Percentiles rank a stretch among this genome's conserved stretches.
phyloP scores from a whole-genome alignment of 2,888 invertebrate genomes.

The Bhutanitis thaidina region DNA sequence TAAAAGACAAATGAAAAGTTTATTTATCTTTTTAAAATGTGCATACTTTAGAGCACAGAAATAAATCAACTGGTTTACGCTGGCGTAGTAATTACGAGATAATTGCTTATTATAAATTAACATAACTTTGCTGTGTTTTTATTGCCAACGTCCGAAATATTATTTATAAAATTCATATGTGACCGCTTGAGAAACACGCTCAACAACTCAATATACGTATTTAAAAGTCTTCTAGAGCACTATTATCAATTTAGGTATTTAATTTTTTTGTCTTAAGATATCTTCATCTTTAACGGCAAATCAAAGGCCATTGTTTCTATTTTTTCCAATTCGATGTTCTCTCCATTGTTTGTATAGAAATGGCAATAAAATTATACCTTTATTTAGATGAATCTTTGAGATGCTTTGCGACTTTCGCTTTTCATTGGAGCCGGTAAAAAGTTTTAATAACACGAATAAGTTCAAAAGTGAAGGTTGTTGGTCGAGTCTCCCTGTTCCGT shows the following conservation, averaged over 20 bases:
- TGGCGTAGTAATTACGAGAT: neutral
- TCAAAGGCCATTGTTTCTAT: constrained; percentile 6
- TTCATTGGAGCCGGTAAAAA: neutral
- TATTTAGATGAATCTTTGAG: neutral
- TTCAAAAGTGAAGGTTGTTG: neutral
- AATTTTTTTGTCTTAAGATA: neutral
- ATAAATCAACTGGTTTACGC: neutral
- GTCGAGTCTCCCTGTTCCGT: neutral
- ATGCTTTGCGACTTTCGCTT: constrained; percentile 9
- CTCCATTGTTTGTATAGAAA: constrained; percentile 8
- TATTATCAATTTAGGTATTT: no score
- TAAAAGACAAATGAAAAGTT: no score
- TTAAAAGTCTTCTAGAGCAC: no score
- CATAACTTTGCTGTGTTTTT: no score
- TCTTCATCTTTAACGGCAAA: neutral
- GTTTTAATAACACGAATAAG: neutral
- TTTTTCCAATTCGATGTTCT: constrained; percentile 1
- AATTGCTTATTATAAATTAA: no score
- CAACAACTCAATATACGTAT: no score
- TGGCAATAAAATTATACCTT: neutral
- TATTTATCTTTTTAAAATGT: no score
- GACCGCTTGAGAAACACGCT: no score
- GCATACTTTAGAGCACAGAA: no score
- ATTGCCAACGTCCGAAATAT: no score
- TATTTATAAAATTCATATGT: no score